Evolutionary conservation across 2,797 vertebrate genomes (phyloP).

Genomic region (Melanotaenia parkinsoni): DNA sequence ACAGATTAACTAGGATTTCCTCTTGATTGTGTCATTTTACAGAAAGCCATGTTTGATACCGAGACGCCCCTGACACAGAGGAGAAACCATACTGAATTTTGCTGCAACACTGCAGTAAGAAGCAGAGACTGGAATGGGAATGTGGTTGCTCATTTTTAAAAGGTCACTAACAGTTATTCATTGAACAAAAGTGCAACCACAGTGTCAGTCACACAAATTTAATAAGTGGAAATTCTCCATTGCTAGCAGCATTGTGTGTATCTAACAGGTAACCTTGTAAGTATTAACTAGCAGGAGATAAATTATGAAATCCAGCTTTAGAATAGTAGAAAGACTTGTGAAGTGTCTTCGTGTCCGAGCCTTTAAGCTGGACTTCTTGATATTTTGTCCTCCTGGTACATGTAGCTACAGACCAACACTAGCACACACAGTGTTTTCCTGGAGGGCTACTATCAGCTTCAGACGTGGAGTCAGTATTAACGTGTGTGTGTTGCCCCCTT

Average conservation of each 20-base stretch:
- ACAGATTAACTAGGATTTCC: neutral
- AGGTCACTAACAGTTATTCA: neutral
- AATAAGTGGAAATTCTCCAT: neutral
- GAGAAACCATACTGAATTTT: neutral
- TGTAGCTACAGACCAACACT: slow-evolving; percentile 28
- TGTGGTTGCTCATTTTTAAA: neutral
- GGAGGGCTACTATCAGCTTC: slow-evolving; percentile 33
- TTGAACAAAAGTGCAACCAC: neutral
- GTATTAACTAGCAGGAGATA: neutral
- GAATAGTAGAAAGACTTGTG: neutral
- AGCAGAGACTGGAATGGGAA: neutral
- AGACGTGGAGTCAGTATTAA: slow-evolving; percentile 24
- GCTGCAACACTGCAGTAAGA: neutral
- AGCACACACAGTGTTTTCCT: slow-evolving; percentile 30
- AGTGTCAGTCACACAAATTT: neutral
- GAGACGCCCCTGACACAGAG: neutral
- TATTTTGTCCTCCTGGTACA: slow-evolving; percentile 13
- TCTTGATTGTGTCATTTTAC: neutral
- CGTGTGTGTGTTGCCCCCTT: slow-evolving; percentile 16
- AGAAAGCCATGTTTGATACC: slow-evolving; percentile 4
- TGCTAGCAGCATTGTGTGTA: neutral
- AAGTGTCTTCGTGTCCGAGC: neutral
- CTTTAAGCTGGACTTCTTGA: slow-evolving; percentile 22
- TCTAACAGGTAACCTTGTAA: neutral
- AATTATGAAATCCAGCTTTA: slow-evolving; percentile 5